Evolutionary conservation across 2,797 vertebrate species (phyloP), one percentile per base, ranked within the genome.

Genomic region (Catostomus latipinnis): DNA sequence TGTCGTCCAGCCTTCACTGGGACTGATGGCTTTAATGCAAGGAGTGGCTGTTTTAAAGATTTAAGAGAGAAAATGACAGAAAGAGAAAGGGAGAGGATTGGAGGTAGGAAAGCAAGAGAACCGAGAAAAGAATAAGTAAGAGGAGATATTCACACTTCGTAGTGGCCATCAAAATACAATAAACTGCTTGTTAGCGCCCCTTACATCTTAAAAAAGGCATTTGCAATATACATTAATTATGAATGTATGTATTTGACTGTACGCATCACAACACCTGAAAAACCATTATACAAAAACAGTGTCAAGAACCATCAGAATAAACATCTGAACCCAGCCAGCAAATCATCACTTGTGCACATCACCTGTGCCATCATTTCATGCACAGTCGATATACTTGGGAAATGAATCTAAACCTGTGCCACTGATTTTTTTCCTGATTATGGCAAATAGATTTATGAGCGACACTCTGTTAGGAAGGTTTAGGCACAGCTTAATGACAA

Each of bases 1-100:
- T 49, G 97, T 99, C 71, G 98, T 99, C 98, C 98, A 99, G 81
- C 98, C 98, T 93, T 99, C 97, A 87, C 98, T 98, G 88, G 98
- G 98, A 92, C 97, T 99, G 94, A 99, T 98, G 92, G 98, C 98
- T 94, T 99, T 99, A 92, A 99, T 98, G 94, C 98, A 99, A 75
- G 98, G 98, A 82, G 97, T 96, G 91, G 97, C 95, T 97, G 96
- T 94, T 94, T 96, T 34, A 34, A 34, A 34, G 34, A 34, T 34
- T 34, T 34, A 34, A 34, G 34, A 34, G 34, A 2, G 34, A 34
- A 34, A 34, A 34, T 34, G 34, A 34, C 34, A 34, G 34, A 34
- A 2, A 34, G 34, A 34, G 34, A 34, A 52, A 62, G 57, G 61
- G 57, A 75, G 50, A 76, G 54, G n/a, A 57, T 68, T 12, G 74